A percentile compares a stretch with the other conserved stretches of the same genome.
These are phyloP conservation scores for Aphidoletes aphidimyza DNA, from an alignment of 2,888 invertebrate genomes.

Conservation along the genomic window DNA sequence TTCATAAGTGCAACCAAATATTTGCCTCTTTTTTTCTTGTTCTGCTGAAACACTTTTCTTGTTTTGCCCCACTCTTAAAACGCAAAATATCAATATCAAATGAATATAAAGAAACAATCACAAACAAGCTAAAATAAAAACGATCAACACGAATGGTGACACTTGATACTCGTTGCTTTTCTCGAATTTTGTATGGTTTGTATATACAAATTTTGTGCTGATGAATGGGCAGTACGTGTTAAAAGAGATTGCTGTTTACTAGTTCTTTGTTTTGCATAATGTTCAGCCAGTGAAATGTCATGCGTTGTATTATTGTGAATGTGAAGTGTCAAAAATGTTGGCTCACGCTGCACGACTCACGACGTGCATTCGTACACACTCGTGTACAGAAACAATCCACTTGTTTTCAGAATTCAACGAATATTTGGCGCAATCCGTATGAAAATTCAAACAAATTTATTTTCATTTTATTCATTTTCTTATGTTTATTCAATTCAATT, in stretches of 20 bases:
- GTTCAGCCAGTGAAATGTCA: slow-evolving; percentile 39
- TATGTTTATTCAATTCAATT: too few species aligned
- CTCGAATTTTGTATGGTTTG: background rate
- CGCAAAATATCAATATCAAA: background rate
- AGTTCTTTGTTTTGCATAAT: slow-evolving; percentile 39
- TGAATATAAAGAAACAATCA: background rate
- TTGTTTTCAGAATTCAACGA: background rate
- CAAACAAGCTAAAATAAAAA: too few species aligned
- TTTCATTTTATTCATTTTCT: too few species aligned
- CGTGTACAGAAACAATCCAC: background rate
- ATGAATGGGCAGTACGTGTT: background rate
- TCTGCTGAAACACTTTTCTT: background rate
- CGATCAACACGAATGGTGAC: background rate
- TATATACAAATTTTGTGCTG: background rate
- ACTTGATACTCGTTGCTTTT: background rate
- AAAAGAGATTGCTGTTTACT: background rate
- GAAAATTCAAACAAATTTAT: background rate
- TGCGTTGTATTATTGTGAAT: slow-evolving; percentile 13
- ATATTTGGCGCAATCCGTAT: background rate
- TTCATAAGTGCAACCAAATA: background rate
- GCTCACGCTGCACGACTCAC: background rate
- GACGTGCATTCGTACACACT: slow-evolving; percentile 6
- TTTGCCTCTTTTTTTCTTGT: background rate
- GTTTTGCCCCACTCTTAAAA: background rate
- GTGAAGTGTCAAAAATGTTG: background rate